Evolutionary conservation across 2,113 vertebrate species (phyloP).

Genomic region (Ramphastos sulfuratus): DNA sequence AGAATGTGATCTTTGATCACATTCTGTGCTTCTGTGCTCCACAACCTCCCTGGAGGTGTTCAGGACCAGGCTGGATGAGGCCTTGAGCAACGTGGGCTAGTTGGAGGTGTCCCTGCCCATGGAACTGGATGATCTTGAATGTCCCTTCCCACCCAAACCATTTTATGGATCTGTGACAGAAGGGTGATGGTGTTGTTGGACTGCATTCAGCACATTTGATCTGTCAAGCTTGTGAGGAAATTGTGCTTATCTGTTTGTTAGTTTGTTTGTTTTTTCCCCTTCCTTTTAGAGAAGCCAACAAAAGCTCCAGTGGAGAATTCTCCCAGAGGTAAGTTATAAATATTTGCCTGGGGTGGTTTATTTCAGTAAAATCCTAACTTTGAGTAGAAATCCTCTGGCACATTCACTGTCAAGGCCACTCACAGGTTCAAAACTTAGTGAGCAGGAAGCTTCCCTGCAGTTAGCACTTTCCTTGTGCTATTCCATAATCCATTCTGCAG

Average conservation of each 20-base stretch:
- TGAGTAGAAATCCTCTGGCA: background rate
- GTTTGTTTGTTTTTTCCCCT: background rate
- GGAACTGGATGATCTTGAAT: too few species aligned
- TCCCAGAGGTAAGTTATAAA: slow-evolving; percentile 44
- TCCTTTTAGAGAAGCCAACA: slow-evolving; percentile 68
- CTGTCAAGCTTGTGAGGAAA: background rate
- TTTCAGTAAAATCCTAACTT: background rate
- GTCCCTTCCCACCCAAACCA: too few species aligned
- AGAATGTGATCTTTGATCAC: too few species aligned
- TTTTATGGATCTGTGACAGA: background rate
- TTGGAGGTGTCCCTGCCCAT: too few species aligned
- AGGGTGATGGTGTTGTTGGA: background rate
- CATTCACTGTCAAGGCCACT: background rate
- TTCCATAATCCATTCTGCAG: background rate
- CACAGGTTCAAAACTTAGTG: background rate
- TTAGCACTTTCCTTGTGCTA: background rate
- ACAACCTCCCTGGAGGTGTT: too few species aligned
- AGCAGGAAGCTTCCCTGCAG: background rate
- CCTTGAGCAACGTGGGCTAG: too few species aligned
- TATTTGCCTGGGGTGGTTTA: background rate
- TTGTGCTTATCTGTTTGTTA: background rate
- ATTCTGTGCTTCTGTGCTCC: too few species aligned
- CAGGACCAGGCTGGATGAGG: too few species aligned
- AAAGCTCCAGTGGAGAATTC: slow-evolving; percentile 20
- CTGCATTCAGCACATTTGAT: background rate